phyloP scores from a whole-genome alignment of 2,888 invertebrate genomes.

The Cephus nigrinus region DNA sequence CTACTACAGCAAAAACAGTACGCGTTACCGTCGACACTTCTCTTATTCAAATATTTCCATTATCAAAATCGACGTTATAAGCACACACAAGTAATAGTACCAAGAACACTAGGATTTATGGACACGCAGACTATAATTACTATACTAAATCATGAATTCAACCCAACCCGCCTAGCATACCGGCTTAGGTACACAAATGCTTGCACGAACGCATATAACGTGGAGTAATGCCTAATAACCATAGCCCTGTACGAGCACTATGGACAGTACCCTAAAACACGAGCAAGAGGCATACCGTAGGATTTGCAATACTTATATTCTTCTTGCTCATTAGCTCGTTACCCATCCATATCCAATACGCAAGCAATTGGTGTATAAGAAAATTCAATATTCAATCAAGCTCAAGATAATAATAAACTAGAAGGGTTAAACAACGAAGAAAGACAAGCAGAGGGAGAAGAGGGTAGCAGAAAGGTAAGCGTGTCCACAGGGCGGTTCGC shows the following conservation, averaged over 20 bases:
- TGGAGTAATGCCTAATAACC: neutral
- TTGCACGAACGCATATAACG: neutral
- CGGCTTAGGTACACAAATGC: neutral
- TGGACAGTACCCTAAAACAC: neutral
- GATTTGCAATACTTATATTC: neutral
- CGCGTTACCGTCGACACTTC: neutral
- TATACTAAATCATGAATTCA: neutral
- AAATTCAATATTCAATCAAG: neutral
- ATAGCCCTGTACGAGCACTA: neutral
- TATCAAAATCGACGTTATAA: neutral
- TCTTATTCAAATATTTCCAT: neutral
- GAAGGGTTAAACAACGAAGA: slow-evolving; percentile 10
- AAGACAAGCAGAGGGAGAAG: neutral
- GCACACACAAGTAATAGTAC: neutral
- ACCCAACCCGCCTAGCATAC: neutral
- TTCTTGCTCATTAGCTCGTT: neutral
- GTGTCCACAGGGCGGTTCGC: slow-evolving; percentile 15
- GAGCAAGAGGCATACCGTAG: neutral
- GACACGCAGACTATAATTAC: neutral
- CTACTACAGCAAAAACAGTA: neutral
- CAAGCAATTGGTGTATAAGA: neutral
- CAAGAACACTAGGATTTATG: neutral
- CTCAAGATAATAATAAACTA: neutral
- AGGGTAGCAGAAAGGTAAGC: slow-evolving; percentile 11
- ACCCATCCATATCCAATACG: neutral